phyloP scores from a whole-genome alignment of 1,140 invertebrate species.

The Zaprionus gabonicus region DNA sequence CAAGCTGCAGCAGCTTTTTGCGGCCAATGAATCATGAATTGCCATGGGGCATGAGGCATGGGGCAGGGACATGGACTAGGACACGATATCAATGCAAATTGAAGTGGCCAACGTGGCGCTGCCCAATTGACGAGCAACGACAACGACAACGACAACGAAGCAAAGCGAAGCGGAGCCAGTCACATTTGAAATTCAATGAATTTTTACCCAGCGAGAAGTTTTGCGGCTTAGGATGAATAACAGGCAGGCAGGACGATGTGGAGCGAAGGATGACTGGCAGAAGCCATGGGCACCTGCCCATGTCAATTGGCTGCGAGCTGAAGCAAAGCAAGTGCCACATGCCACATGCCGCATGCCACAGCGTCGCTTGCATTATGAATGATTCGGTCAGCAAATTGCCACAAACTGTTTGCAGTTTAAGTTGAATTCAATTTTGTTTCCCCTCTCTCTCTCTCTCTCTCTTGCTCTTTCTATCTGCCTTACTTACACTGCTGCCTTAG shows the following conservation, averaged over 20 bases:
- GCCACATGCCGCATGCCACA: slow-evolving; percentile 36
- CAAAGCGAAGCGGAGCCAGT: slow-evolving; percentile 14
- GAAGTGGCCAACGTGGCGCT: slow-evolving; percentile 75
- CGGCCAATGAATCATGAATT: slow-evolving; percentile 75
- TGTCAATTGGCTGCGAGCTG: slow-evolving; percentile 65
- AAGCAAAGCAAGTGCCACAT: slow-evolving; percentile 49
- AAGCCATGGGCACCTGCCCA: slow-evolving; percentile 41
- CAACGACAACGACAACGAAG: neutral
- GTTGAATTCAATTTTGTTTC: slow-evolving; percentile 70
- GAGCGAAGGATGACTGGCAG: slow-evolving; percentile 28
- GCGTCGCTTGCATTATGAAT: slow-evolving; percentile 76
- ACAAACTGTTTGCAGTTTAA: slow-evolving; percentile 64
- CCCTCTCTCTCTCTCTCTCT: neutral
- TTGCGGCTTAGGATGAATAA: slow-evolving; percentile 70
- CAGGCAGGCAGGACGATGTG: slow-evolving; percentile 36
- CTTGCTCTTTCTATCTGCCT: neutral
- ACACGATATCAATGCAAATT: slow-evolving; percentile 74
- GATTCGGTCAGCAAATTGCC: slow-evolving; percentile 68
- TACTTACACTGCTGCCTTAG: too few species aligned
- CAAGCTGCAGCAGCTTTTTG: slow-evolving; percentile 30
- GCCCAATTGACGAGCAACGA: slow-evolving; percentile 57
- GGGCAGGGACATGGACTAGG: neutral
- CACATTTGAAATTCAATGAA: slow-evolving; percentile 81
- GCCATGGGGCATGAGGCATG: slow-evolving; percentile 17
- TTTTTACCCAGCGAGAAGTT: slow-evolving; percentile 68